phyloP scores from a whole-genome alignment of 2,888 invertebrate genomes.

The Aspidiotus destructor region DNA sequence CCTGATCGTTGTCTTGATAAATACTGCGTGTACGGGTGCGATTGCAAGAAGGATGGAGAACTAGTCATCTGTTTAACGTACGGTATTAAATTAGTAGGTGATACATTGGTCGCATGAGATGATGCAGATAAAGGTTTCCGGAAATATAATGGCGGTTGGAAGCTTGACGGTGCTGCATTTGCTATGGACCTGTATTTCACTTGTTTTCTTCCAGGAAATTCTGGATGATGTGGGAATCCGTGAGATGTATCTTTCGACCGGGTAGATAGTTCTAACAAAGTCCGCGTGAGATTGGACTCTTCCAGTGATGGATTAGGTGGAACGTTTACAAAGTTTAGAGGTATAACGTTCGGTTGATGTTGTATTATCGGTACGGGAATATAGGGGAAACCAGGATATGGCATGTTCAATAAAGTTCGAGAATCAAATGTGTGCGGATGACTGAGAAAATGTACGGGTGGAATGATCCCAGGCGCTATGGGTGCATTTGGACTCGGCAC shows the following conservation, averaged over 20 bases:
- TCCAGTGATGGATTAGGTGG: background rate
- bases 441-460: background rate
- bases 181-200: background rate
- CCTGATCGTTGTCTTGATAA: background rate
- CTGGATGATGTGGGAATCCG: background rate
- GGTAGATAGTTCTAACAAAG: background rate
- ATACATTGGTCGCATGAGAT: background rate
- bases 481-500: background rate
- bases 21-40: background rate
- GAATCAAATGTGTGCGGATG: background rate
- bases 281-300: background rate
- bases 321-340: constrained; percentile 16
- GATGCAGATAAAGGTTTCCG: background rate
- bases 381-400: constrained; percentile 10
- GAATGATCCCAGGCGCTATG: background rate
- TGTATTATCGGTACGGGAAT: constrained; percentile 19
- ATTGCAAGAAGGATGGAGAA: background rate
- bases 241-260: background rate
- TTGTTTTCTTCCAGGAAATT: background rate
- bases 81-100: constrained; percentile 19
- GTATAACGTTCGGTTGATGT: constrained; percentile 24
- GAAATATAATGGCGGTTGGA: background rate
- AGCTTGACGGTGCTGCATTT: background rate
- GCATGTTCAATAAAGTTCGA: background rate
- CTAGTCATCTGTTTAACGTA: constrained; percentile 18